Conservation (phyloP, 1,140 invertebrate species). For the Orius insidiosus region DNA sequence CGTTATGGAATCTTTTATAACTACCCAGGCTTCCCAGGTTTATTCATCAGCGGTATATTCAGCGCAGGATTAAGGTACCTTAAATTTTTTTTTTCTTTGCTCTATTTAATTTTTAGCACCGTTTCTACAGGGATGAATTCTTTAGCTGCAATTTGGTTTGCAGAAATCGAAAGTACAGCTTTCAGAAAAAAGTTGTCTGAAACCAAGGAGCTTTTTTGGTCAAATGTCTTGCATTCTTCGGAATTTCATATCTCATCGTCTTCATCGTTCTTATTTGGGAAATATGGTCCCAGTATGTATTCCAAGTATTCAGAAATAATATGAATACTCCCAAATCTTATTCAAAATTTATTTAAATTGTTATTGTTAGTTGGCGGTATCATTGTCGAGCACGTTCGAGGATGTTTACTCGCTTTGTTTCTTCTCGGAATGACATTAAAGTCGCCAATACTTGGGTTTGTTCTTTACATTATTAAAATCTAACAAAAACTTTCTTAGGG, state of each 20-base stretch:
- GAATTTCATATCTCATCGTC: conserved; percentile 25
- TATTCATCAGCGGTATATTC: conserved; percentile 55
- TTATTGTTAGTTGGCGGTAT: conserved; percentile 48
- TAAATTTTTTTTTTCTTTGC: conserved; percentile 1
- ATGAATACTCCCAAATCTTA: too few species aligned
- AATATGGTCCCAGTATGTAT: conserved; percentile 21
- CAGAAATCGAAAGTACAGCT: conserved; percentile 63
- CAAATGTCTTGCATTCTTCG: conserved; percentile 48
- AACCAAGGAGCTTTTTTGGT: conserved; percentile 42
- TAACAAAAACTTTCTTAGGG: background rate
- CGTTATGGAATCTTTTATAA: conserved; percentile 37
- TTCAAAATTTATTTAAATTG: too few species aligned
- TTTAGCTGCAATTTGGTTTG: conserved; percentile 57
- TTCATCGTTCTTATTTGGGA: conserved; percentile 23
- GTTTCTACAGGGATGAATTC: conserved; percentile 83
- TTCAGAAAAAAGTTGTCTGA: conserved; percentile 38
- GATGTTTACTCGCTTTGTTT: conserved; percentile 70
- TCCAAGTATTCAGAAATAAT: too few species aligned
- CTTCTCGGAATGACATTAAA: conserved; percentile 66
- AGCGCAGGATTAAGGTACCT: conserved; percentile 51
- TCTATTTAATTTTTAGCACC: conserved; percentile 41
- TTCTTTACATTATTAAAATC: conserved; percentile 9
- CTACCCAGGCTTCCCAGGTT: conserved; percentile 40
- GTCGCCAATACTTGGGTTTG: conserved; percentile 45
- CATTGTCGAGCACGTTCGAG: conserved; percentile 53